Evolutionary conservation across 2,888 invertebrate genomes (phyloP).

Genomic region (Tolmerus cingulatus): DNA sequence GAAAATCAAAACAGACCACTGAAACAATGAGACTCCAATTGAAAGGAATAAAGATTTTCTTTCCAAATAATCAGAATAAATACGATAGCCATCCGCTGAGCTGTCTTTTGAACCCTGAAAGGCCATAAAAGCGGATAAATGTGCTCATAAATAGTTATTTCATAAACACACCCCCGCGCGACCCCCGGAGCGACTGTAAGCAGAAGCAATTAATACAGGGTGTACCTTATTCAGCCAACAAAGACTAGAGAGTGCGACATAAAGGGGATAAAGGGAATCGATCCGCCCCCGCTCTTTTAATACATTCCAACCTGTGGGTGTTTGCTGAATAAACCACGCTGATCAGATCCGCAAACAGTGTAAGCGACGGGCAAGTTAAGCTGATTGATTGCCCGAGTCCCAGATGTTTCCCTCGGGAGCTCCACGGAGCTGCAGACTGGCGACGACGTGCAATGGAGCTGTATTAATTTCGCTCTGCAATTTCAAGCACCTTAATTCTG

Average conservation of each 20-base stretch:
- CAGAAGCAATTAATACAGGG: background rate
- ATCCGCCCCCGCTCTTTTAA: background rate
- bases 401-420: background rate
- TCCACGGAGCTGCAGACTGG: background rate
- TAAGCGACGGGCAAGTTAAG: background rate
- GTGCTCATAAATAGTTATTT: slow-evolving; percentile 14
- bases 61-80: background rate
- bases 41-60: background rate
- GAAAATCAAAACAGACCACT: background rate
- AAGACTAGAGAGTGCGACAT: background rate
- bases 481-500: background rate
- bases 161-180: background rate
- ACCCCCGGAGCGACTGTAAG: background rate
- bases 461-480: background rate
- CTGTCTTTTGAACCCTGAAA: background rate
- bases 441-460: background rate
- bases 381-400: background rate
- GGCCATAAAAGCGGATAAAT: background rate
- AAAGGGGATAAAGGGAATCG: background rate
- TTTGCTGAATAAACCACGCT: slow-evolving; percentile 12
- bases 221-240: background rate
- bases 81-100: background rate
- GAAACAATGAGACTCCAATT: background rate
- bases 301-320: slow-evolving; percentile 1
- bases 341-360: slow-evolving; percentile 23